Conservation (phyloP, 2,797 vertebrate genomes). For the Hephaestus fuliginosus region DNA sequence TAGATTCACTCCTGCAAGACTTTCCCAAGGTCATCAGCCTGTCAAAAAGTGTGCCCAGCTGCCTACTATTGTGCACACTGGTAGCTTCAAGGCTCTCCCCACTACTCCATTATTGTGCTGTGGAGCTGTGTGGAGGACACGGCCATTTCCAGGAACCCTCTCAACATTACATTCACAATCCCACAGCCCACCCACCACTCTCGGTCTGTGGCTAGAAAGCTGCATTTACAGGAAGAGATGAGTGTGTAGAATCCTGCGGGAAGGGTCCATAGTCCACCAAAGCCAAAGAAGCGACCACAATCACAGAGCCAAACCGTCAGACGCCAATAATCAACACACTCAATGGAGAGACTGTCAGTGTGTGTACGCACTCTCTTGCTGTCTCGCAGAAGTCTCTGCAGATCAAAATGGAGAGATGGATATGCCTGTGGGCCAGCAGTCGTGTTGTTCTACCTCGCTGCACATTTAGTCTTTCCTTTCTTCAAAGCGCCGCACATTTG, state of each 20-base stretch:
- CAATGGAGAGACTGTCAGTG: constrained; percentile 26
- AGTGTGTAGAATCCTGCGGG: constrained; percentile 57
- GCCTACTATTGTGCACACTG: constrained; percentile 30
- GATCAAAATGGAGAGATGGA: constrained; percentile 58
- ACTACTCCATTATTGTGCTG: constrained; percentile 58
- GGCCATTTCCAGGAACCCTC: constrained; percentile 61
- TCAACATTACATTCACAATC: constrained; percentile 57
- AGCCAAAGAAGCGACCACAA: constrained; percentile 62
- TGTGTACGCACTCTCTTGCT: constrained; percentile 12
- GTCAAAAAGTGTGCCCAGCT: constrained; percentile 28
- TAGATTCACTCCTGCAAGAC: constrained; percentile 3
- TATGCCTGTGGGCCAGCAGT: constrained; percentile 38
- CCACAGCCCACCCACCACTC: constrained; percentile 74
- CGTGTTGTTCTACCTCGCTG: constrained; percentile 51
- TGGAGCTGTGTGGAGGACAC: constrained; percentile 56
- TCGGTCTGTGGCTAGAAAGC: constrained; percentile 61
- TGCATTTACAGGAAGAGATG: constrained; percentile 69
- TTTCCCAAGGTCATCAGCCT: constrained; percentile 29
- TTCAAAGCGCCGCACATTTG: constrained; percentile 53
- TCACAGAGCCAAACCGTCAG: constrained; percentile 57
- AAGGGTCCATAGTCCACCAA: constrained; percentile 51
- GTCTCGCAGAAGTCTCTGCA: constrained; percentile 27
- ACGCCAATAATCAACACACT: constrained; percentile 51
- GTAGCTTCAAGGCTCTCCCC: constrained; percentile 54
- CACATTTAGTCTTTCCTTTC: constrained; percentile 49